Evolutionary conservation across 2,888 invertebrate species (phyloP), one percentile per base, ranked within the genome.

Genomic region (Tetragnatha montana): DNA sequence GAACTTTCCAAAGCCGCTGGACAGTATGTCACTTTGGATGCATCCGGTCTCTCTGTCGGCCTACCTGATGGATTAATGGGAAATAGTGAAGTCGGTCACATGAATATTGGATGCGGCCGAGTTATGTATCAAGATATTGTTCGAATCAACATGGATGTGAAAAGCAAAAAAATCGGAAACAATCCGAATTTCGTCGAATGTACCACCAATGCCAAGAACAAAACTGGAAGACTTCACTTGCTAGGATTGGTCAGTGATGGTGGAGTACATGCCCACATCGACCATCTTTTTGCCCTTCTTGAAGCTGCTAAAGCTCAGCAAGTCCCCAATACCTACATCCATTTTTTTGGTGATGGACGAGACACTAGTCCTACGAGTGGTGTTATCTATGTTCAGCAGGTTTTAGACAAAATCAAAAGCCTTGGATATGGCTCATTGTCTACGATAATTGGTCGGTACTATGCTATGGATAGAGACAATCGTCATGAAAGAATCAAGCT

Each of bases 71-170:
- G 94, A 17, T 92, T 94, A n/a, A 94, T 94, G 94, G 94, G 94
- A 47, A 94, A 94, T 87, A 93, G 93, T 19, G 94, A 94, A 92
- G 94, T 94, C 22, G 94, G 94, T 19, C 94, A 94, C 91, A 92
- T 94, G 92, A 94, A 94, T 91, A 94, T 94, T 86, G 94, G 94
- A 14, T 93, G 94, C 81, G 94, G 94, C 14, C 92, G 94, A 49
- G 93, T 93, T 17, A 92, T 94, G 89, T 94, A 93, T 91, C 94
- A 94, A 92, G 94, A 94, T 92, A 94, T 94, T 84, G 93, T 94
- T 22, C 92, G 94, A 12, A 94, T 94, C 88, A 93, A 94, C 91
- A 92, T 93, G 91, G 92, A 93, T 50, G 92, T 93, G 21, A 92
- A 92, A 69, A 91, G 91, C 22, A 91, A 92, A 70, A 91, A 91